Percentiles rank a stretch among this genome's conserved stretches.
phyloP scores from a whole-genome alignment of 2,113 vertebrate species.

The Passer domesticus region DNA sequence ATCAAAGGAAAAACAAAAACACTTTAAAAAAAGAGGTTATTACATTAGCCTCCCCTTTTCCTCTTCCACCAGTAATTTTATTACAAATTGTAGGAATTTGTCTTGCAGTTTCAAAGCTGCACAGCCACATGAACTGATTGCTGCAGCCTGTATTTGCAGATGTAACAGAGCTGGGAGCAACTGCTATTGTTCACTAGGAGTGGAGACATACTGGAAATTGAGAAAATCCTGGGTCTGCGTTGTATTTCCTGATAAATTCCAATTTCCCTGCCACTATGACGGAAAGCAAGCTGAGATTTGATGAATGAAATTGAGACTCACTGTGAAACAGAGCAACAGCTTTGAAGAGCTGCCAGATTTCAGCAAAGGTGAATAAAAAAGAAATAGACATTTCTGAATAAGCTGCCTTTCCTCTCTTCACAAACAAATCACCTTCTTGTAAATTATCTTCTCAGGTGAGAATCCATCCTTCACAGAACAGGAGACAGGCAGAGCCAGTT shows the following conservation, averaged over 20 bases:
- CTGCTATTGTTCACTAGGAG: background rate
- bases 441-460: conserved; percentile 15
- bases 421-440: conserved; percentile 2
- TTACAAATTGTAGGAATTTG: background rate
- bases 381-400: conserved; percentile 1
- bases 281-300: conserved; percentile 24
- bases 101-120: background rate
- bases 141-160: background rate
- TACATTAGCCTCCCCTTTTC: background rate
- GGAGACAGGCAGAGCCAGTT: background rate
- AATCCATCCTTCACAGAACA: background rate
- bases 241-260: conserved; percentile 16
- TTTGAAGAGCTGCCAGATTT: conserved; percentile 57
- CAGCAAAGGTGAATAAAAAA: conserved; percentile 28
- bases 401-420: background rate
- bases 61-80: background rate
- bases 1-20: background rate
- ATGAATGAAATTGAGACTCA: conserved; percentile 6
- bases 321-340: background rate
- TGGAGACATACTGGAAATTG: background rate
- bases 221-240: background rate
- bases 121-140: background rate
- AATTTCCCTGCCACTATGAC: background rate
- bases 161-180: background rate
- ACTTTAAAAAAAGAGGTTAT: background rate